Percentiles rank a stretch among this genome's conserved stretches.
These are phyloP conservation scores for Eurosta solidaginis DNA, from an alignment of 1,140 invertebrate species.

Conservation along the genomic window DNA sequence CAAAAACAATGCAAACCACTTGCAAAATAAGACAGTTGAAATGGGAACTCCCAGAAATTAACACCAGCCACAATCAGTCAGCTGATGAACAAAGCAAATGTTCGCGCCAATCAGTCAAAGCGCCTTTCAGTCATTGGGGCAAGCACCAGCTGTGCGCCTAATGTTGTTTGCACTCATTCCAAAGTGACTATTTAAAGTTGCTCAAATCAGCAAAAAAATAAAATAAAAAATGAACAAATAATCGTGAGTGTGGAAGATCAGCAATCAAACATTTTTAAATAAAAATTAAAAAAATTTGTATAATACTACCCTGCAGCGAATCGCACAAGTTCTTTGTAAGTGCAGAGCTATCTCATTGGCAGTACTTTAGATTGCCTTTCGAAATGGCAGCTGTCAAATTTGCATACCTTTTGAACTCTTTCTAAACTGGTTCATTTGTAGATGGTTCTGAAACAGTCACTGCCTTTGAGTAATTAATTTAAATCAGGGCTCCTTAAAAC, in stretches of 20 bases:
- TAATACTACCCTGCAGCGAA: too few species aligned
- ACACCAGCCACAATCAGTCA: constrained; percentile 19
- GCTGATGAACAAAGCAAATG: background rate
- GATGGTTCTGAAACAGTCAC: too few species aligned
- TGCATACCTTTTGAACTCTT: too few species aligned
- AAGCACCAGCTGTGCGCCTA: constrained; percentile 9
- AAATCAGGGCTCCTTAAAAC: too few species aligned
- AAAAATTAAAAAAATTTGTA: too few species aligned
- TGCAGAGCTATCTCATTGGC: too few species aligned
- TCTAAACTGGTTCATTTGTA: too few species aligned
- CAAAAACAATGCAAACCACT: background rate
- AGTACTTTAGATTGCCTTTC: too few species aligned
- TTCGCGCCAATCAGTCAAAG: background rate
- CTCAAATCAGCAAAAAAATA: background rate
- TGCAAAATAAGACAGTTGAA: background rate
- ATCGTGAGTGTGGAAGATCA: background rate
- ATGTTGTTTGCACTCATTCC: background rate
- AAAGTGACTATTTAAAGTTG: background rate
- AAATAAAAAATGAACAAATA: background rate
- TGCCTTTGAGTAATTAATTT: too few species aligned
- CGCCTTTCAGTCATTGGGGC: background rate
- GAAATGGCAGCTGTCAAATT: too few species aligned
- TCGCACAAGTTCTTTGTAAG: too few species aligned
- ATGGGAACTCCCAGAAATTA: constrained; percentile 19
- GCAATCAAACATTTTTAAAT: too few species aligned